Percentiles rank a stretch among this genome's conserved stretches.
phyloP scores from a whole-genome alignment of 2,888 invertebrate genomes.

The Gryllus longicercus region DNA sequence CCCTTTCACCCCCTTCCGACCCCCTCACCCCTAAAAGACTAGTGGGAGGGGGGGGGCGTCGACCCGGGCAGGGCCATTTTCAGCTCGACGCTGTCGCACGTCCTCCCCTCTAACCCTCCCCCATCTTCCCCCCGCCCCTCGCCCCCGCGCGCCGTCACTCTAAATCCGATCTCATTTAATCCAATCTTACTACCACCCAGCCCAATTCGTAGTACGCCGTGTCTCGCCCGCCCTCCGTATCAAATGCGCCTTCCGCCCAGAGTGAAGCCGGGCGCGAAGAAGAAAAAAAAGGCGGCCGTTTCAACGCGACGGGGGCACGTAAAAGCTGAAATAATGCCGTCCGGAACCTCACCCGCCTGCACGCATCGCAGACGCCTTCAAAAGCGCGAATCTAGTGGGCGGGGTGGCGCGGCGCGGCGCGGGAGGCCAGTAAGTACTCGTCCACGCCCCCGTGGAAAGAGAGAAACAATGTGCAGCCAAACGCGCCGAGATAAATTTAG shows the following conservation, averaged over 20 bases:
- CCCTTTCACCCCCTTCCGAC: neutral
- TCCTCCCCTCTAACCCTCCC: conserved; percentile 6
- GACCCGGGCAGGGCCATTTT: conserved; percentile 26
- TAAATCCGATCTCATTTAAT: conserved; percentile 32
- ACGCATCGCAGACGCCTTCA: too few relatives aligned
- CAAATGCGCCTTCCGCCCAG: neutral
- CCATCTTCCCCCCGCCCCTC: neutral
- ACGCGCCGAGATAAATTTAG: too few relatives aligned
- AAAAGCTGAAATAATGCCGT: neutral
- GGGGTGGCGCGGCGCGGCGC: too few relatives aligned
- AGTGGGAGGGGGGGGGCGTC: neutral
- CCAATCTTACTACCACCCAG: conserved; percentile 26
- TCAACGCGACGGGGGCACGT: neutral
- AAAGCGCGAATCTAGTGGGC: too few relatives aligned
- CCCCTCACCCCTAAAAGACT: conserved; percentile 10
- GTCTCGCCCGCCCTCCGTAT: conserved; percentile 5
- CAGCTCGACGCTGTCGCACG: conserved; percentile 25
- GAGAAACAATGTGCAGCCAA: too few relatives aligned
- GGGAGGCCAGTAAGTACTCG: too few relatives aligned
- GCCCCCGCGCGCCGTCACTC: neutral
- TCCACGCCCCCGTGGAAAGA: too few relatives aligned
- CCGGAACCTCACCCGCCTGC: too few relatives aligned
- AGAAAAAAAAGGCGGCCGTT: neutral
- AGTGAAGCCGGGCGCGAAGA: neutral
- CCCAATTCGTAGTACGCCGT: neutral